phyloP scores from a whole-genome alignment of 2,888 invertebrate genomes.

The Lobophora halterata region DNA sequence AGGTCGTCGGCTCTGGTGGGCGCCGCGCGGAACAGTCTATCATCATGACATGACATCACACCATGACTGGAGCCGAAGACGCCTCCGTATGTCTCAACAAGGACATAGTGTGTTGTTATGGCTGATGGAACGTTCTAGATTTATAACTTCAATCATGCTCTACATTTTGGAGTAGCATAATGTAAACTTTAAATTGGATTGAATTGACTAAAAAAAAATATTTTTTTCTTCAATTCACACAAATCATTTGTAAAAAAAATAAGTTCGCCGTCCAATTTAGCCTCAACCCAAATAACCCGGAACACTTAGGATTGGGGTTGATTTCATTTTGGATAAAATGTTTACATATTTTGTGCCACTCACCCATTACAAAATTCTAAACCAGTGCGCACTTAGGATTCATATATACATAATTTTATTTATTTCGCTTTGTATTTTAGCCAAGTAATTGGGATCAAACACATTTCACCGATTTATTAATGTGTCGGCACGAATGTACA shows the following conservation, averaged over 20 bases:
- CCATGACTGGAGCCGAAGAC: slow-evolving; percentile 23
- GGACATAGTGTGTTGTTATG: slow-evolving; percentile 14
- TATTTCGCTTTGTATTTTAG: slow-evolving; percentile 1
- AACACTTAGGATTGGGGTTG: slow-evolving; percentile 15
- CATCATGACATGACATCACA: slow-evolving; percentile 26
- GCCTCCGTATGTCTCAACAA: slow-evolving; percentile 20
- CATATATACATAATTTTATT: slow-evolving; percentile 3
- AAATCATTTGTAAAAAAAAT: neutral
- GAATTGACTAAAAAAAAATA: too few species aligned
- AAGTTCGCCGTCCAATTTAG: slow-evolving; percentile 9
- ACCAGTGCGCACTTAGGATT: slow-evolving; percentile 14
- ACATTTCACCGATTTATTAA: slow-evolving; percentile 12
- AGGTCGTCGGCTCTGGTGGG: slow-evolving; percentile 41
- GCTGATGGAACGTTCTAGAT: slow-evolving; percentile 8
- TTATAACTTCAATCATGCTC: neutral
- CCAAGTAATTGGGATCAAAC: slow-evolving; percentile 12
- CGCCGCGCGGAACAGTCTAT: slow-evolving; percentile 23
- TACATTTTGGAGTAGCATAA: too few species aligned
- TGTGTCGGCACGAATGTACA: slow-evolving; percentile 12
- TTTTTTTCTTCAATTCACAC: too few species aligned
- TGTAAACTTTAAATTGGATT: too few species aligned
- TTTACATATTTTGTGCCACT: slow-evolving; percentile 10
- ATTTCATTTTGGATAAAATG: slow-evolving; percentile 13
- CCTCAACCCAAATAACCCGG: slow-evolving; percentile 11
- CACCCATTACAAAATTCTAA: slow-evolving; percentile 10